phyloP scores from a whole-genome alignment of 2,113 vertebrate species.

The Burhinus bistriatus region DNA sequence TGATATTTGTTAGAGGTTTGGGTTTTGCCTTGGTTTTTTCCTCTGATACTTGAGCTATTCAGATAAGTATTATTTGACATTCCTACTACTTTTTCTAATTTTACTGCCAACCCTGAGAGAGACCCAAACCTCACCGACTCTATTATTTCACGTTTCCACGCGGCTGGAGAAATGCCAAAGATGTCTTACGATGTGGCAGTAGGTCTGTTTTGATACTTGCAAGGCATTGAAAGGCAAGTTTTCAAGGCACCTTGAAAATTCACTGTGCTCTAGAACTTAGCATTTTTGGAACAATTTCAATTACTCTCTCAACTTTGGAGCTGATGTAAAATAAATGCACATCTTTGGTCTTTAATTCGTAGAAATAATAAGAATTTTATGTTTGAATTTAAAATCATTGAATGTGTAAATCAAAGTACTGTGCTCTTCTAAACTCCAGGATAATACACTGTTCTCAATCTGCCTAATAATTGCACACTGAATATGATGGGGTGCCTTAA shows the following conservation, averaged over 20 bases:
- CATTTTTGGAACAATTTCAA: not conserved
- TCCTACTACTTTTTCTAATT: not conserved
- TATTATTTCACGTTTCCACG: not conserved
- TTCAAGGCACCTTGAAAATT: not conserved
- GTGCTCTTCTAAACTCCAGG: not conserved
- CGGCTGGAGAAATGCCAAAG: not conserved
- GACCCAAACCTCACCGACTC: not conserved
- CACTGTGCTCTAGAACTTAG: not conserved
- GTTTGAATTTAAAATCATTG: not conserved
- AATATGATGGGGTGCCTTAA: rapidly evolving
- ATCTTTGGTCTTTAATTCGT: not conserved
- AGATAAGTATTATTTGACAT: not conserved
- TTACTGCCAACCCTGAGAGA: not conserved
- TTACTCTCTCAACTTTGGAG: not conserved
- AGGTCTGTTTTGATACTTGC: not conserved
- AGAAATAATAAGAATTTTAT: not conserved
- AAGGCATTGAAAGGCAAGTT: not conserved
- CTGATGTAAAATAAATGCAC: not conserved
- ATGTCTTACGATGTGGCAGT: not conserved
- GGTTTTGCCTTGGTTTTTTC: not conserved
- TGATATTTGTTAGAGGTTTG: not conserved
- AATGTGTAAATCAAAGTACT: not conserved
- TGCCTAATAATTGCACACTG: not conserved
- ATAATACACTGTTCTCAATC: rapidly evolving
- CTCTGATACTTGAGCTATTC: not conserved